Conservation (phyloP, 2,113 vertebrate genomes). For the Conger conger region DNA sequence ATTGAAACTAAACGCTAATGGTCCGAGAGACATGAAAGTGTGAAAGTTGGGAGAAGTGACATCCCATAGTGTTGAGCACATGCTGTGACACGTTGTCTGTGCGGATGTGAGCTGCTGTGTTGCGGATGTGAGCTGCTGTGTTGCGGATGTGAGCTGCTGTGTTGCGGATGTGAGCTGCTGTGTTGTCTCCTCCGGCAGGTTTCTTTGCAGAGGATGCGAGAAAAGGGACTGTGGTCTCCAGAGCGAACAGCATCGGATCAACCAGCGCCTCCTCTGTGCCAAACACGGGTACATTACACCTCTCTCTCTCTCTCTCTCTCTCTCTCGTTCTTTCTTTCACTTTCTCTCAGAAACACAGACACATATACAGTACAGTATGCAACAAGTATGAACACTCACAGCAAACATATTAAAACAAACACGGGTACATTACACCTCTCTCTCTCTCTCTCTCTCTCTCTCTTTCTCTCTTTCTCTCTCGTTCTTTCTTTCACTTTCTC, state of each 20-base stretch:
- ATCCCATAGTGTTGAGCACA: not conserved
- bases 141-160: not conserved
- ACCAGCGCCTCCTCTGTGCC: constrained; percentile 97
- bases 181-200: constrained; percentile 58
- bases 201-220: constrained; percentile 78
- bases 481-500: too few species aligned
- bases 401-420: too few species aligned
- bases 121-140: not conserved
- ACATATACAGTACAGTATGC: too few species aligned
- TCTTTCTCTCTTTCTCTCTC: not conserved
- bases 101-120: not conserved
- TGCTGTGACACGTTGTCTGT: not conserved
- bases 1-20: too few species aligned
- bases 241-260: constrained; percentile 96
- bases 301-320: not conserved
- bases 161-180: not conserved
- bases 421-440: constrained; percentile 74
- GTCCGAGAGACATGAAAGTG: too few species aligned
- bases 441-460: not conserved
- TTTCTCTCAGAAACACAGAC: not conserved
- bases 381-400: too few species aligned
- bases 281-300: constrained; percentile 82
- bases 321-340: not conserved
- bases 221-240: constrained; percentile 83
- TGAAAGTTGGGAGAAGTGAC: too few species aligned